A percentile compares a stretch with the other conserved stretches of the same genome.
Conservation (phyloP, 2,797 vertebrate species). For the Mormyrops boulengeri region DNA sequence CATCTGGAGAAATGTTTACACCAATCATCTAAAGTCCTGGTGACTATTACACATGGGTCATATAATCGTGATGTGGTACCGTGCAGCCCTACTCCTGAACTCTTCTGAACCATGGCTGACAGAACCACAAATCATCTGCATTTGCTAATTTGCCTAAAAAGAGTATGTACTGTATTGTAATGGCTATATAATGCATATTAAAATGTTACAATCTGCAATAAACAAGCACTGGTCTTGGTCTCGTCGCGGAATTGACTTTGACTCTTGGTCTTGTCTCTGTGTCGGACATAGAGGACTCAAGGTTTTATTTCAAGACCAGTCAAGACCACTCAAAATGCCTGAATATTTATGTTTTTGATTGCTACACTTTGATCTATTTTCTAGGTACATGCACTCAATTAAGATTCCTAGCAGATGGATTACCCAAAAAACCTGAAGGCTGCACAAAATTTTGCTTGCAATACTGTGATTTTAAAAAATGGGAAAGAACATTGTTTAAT, state of each 20-base stretch:
- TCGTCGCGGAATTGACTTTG: background rate
- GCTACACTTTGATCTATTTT: no score
- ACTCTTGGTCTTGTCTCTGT: background rate
- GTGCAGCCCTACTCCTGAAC: background rate
- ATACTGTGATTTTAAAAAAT: background rate
- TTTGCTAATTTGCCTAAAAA: background rate
- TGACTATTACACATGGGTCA: background rate
- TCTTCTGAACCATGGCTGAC: background rate
- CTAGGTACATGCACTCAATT: background rate
- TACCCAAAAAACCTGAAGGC: background rate
- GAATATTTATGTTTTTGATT: no score
- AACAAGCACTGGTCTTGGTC: background rate
- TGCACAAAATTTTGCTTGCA: background rate
- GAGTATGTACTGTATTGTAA: background rate
- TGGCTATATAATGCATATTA: background rate
- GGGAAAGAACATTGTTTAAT: background rate
- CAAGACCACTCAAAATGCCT: no score
- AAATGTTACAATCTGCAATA: background rate
- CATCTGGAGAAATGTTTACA: background rate
- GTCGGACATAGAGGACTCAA: no score
- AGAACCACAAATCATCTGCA: background rate
- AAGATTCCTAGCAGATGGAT: background rate
- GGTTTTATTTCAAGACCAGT: no score
- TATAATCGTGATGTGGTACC: background rate
- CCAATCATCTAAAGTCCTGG: background rate